Evolutionary conservation across 2,888 invertebrate genomes (phyloP), one percentile per base, ranked within the genome.

Genomic region (Drosophila phalerata): DNA sequence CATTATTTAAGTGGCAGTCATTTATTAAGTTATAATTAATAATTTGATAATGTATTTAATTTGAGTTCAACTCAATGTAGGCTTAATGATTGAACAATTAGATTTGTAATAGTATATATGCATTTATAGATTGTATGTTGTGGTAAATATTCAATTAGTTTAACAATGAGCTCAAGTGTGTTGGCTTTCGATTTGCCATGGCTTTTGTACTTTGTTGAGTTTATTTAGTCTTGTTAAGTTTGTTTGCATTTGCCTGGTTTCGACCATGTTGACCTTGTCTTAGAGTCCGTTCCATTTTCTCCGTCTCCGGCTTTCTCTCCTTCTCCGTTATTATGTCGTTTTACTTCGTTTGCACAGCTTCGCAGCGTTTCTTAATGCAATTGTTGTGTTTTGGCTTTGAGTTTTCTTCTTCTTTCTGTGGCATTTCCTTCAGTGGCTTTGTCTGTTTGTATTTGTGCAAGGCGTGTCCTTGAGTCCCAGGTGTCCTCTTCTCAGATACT

Each of bases 311-410:
- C n/a, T n/a, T n/a, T n/a, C n/a, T n/a, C 6, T 28, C 28, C 30
- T 2, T 30, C 30, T 30, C 9, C 30, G 9, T 2, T 10, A 2
- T 30, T 10, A 9, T 28, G 9, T 30, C 9, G 9, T 30, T 8
- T 9, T 30, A 1, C 9, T 25, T 10, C 0, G 9, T 3, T 13
- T 47, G 56, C 25, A 52, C 60, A 51, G 28, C 25, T 17, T 37
- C 43, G 25, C 37, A 49, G 52, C 34, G 28, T 61, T 64, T 49
- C 49, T 53, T 79, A 76, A 76, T 76, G 80, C 79, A 76, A 70
- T 76, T 79, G 55, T 74, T 52, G 53, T 76, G 75, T 68, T 74
- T 68, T 57, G 52, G 19, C 76, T 69, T 63, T 52, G 13, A 60
- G 43, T 42, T 56, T 51, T 11, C 45, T 43, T 61, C 5, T 25